phyloP scores from a whole-genome alignment of 2,113 vertebrate species.

The Lucifuga dentata region DNA sequence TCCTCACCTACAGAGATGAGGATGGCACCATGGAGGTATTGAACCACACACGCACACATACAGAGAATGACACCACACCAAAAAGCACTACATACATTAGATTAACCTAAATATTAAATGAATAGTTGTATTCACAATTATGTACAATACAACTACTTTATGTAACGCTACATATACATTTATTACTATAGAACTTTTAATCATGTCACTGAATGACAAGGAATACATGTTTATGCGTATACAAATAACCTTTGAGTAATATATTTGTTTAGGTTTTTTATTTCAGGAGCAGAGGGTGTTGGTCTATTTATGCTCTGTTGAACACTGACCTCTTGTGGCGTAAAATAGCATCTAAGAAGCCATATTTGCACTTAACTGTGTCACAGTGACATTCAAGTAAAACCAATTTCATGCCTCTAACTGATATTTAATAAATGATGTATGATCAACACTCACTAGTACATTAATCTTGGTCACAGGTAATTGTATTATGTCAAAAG shows the following conservation, averaged over 20 bases:
- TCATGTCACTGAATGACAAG: too few relatives aligned
- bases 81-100: neutral
- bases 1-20: conserved; percentile 82
- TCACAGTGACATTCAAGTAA: too few relatives aligned
- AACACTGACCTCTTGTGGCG: conserved; percentile 76
- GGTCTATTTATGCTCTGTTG: conserved; percentile 37
- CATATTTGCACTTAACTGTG: neutral
- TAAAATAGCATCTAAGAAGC: conserved; percentile 12
- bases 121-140: too few relatives aligned
- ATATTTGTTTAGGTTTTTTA: too few relatives aligned
- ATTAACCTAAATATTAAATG: too few relatives aligned
- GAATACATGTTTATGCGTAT: too few relatives aligned
- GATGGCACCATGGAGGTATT: conserved; percentile 84
- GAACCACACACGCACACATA: neutral
- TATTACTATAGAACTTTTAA: too few relatives aligned
- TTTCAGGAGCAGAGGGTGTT: neutral
- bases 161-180: too few relatives aligned
- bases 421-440: neutral
- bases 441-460: neutral
- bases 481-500: neutral
- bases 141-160: too few relatives aligned
- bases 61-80: neutral
- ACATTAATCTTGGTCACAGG: neutral
- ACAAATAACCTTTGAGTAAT: neutral
- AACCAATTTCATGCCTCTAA: neutral